A percentile compares a stretch with the other conserved stretches of the same genome.
Conservation (phyloP, 2,113 vertebrate species). For the Epinephelus moara region DNA sequence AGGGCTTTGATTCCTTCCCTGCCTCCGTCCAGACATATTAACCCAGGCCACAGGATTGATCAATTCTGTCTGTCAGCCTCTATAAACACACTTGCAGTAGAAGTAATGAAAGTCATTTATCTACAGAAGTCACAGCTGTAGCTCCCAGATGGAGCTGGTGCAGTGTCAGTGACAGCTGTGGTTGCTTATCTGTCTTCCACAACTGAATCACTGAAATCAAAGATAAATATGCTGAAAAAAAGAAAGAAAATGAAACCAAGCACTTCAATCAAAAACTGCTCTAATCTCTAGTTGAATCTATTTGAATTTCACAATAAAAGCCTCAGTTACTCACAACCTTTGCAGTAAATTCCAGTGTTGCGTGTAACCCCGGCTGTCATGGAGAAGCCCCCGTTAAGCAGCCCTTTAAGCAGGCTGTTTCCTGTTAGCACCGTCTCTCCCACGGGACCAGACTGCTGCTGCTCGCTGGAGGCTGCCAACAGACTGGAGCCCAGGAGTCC, state of each 20-base stretch:
- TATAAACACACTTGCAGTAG: constrained; percentile 44
- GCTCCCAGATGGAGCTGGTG: constrained; percentile 41
- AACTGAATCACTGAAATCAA: constrained; percentile 1
- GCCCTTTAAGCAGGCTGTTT: constrained; percentile 17
- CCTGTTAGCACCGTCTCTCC: constrained; percentile 38
- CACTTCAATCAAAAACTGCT: neutral
- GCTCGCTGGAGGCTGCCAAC: constrained; percentile 55
- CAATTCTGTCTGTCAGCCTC: constrained; percentile 49
- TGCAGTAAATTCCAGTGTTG: constrained; percentile 14
- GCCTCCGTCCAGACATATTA: constrained; percentile 18
- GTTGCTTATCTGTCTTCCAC: constrained; percentile 13
- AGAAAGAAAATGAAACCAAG: neutral
- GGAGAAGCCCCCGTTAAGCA: constrained; percentile 30
- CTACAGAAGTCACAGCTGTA: constrained; percentile 46
- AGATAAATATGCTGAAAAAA: neutral
- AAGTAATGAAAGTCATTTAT: constrained; percentile 61
- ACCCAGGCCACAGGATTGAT: constrained; percentile 29
- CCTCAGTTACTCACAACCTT: neutral
- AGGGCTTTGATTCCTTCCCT: constrained; percentile 15
- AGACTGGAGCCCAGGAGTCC: constrained; percentile 26
- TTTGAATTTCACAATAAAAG: constrained; percentile 22
- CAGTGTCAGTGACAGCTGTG: constrained; percentile 37
- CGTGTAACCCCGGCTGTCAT: constrained; percentile 18
- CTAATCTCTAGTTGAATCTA: neutral
- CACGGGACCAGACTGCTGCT: constrained; percentile 45